Evolutionary conservation across 2,113 vertebrate species (phyloP).

Genomic region (Tragelaphus strepsiceros): DNA sequence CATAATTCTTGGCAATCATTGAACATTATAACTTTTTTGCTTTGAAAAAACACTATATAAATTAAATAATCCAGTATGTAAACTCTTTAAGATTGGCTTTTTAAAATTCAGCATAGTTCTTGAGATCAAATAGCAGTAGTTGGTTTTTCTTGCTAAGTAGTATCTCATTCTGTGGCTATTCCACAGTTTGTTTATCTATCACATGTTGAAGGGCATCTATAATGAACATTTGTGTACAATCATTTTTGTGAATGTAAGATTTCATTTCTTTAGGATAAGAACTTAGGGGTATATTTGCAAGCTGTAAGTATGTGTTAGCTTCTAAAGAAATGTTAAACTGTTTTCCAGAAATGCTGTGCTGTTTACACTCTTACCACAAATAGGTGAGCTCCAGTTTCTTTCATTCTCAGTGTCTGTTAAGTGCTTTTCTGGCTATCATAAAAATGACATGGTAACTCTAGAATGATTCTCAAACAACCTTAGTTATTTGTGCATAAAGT

Average conservation of each 20-base stretch:
- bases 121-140: neutral
- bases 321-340: neutral
- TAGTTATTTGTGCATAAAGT: neutral
- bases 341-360: neutral
- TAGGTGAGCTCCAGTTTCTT: neutral
- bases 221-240: neutral
- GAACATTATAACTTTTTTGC: neutral
- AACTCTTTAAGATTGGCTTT: neutral
- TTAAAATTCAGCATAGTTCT: neutral
- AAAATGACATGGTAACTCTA: neutral
- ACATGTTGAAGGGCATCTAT: neutral
- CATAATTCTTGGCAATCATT: neutral
- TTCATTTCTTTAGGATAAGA: neutral
- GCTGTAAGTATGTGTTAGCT: neutral
- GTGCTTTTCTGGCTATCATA: neutral
- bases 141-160: neutral
- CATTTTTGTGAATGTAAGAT: neutral
- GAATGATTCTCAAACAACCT: neutral
- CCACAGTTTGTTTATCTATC: neutral
- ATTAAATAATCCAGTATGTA: neutral
- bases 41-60: neutral
- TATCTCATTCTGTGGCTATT: neutral
- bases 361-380: neutral
- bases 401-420: neutral
- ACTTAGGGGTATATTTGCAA: neutral